Evolutionary conservation across 2,888 invertebrate species (phyloP).

Genomic region (Chorisops tibialis): DNA sequence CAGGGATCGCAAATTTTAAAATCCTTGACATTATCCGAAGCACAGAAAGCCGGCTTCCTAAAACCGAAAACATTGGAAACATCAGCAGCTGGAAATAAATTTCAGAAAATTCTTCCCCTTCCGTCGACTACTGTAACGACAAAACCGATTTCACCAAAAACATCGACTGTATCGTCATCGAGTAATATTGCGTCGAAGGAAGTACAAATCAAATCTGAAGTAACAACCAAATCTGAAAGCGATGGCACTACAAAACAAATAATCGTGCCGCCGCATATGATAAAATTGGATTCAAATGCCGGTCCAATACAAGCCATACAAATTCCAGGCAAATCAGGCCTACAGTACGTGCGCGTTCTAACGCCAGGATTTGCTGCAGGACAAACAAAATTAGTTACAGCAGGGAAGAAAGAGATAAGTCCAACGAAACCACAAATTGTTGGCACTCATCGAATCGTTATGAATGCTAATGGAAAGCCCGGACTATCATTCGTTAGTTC

Average conservation of each 20-base stretch:
- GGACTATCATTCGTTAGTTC: conserved; percentile 20
- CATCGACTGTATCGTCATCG: background rate
- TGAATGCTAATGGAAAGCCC: conserved; percentile 13
- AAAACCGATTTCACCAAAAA: conserved; percentile 21
- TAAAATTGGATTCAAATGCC: conserved; percentile 41
- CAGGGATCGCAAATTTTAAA: conserved; percentile 17
- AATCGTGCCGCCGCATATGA: conserved; percentile 45
- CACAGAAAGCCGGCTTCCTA: conserved; percentile 25
- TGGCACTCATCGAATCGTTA: conserved; percentile 16
- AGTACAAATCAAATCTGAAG: too few species aligned
- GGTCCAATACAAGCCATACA: conserved; percentile 45
- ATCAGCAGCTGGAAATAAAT: background rate
- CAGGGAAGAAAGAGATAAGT: conserved; percentile 39
- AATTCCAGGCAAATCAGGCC: conserved; percentile 47
- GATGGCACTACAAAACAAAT: conserved; percentile 43
- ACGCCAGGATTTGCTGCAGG: conserved; percentile 49
- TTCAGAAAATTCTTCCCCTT: conserved; percentile 10
- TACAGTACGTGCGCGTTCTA: conserved; percentile 68
- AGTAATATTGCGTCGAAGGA: conserved; percentile 15
- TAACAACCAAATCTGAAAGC: conserved; percentile 43
- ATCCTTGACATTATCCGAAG: conserved; percentile 19
- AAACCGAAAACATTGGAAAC: conserved; percentile 21
- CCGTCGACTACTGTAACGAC: conserved; percentile 10
- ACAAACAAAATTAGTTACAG: conserved; percentile 42
- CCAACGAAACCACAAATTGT: conserved; percentile 32